Conservation (phyloP, 2,113 vertebrate genomes). For the Bungarus multicinctus region DNA sequence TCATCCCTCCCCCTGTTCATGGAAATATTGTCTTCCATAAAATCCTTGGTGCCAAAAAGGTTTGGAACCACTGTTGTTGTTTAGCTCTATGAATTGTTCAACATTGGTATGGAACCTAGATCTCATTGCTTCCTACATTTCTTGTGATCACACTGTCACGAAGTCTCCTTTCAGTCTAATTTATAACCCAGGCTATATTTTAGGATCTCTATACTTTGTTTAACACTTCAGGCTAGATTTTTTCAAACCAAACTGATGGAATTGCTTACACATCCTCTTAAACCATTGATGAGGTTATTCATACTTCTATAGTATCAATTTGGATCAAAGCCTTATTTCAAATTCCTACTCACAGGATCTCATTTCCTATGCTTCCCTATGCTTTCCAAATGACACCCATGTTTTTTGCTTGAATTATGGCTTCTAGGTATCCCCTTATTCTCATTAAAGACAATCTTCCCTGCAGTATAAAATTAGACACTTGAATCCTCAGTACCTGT, state of each 20-base stretch:
- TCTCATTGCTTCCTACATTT: neutral
- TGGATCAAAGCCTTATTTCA: neutral
- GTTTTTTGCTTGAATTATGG: neutral
- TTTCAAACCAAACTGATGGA: neutral
- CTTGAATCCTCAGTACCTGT: neutral
- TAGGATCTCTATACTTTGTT: neutral
- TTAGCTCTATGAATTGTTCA: neutral
- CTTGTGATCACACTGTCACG: neutral
- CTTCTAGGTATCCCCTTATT: conserved; percentile 12
- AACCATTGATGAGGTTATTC: neutral
- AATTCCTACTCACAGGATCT: neutral
- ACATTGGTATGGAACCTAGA: neutral
- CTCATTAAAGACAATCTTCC: neutral
- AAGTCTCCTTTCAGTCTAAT: neutral
- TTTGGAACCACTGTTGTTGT: neutral
- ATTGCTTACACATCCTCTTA: neutral
- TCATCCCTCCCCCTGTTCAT: neutral
- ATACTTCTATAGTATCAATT: neutral
- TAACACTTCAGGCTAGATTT: conserved; percentile 1
- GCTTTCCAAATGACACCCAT: neutral
- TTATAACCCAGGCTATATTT: neutral
- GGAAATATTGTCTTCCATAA: neutral
- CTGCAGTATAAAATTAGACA: neutral
- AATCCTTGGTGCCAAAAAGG: neutral
- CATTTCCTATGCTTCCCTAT: neutral